phyloP scores from a whole-genome alignment of 2,113 vertebrate species.

The Thermophis baileyi region DNA sequence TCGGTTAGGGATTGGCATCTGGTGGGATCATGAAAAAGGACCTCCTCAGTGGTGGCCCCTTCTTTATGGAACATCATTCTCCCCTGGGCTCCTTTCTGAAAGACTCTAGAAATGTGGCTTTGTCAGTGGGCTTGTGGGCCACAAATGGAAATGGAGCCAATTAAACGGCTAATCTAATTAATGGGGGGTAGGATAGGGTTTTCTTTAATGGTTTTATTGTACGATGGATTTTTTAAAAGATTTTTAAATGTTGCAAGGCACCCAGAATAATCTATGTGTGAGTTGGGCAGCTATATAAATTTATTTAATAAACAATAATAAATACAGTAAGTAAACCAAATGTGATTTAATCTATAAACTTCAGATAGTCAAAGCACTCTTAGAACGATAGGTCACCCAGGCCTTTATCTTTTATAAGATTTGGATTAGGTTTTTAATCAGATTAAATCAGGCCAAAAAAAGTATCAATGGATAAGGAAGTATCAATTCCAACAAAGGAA shows the following conservation, averaged over 20 bases:
- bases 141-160: too few species aligned
- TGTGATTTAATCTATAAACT: background rate
- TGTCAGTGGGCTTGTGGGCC: too few species aligned
- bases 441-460: background rate
- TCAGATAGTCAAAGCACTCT: background rate
- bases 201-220: background rate
- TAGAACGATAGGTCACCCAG: background rate
- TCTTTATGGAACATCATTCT: too few species aligned
- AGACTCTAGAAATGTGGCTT: too few species aligned
- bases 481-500: background rate
- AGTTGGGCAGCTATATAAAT: background rate
- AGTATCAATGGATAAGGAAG: background rate
- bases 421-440: background rate
- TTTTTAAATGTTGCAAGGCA: background rate
- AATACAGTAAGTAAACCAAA: background rate
- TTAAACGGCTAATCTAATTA: background rate
- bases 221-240: background rate
- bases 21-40: too few species aligned
- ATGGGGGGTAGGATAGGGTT: background rate
- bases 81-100: too few species aligned
- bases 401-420: background rate
- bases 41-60: too few species aligned
- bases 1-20: too few species aligned
- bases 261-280: background rate
- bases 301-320: background rate